Evolutionary conservation across 2,888 invertebrate species (phyloP).

Genomic region (Ectemnius lituratus): DNA sequence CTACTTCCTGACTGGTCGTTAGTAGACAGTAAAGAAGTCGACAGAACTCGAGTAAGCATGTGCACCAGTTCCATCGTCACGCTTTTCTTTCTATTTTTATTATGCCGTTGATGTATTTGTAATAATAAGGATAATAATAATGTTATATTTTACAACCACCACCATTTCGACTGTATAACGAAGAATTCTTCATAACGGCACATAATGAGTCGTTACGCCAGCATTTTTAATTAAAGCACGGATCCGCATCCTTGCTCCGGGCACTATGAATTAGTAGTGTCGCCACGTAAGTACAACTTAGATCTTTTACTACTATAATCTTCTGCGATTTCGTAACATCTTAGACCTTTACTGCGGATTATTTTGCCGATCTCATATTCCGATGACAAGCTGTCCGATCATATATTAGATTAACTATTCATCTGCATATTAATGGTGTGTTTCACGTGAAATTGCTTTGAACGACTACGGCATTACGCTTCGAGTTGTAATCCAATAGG

Average conservation of each 20-base stretch:
- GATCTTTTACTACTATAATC: not conserved
- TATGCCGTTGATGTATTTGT: constrained; percentile 60
- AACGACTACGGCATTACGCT: too few species aligned
- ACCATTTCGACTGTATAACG: constrained; percentile 38
- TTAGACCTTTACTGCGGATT: too few species aligned
- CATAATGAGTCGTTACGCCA: not conserved
- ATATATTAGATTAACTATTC: too few species aligned
- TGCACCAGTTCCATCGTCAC: constrained; percentile 16
- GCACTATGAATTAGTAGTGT: too few species aligned
- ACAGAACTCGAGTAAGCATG: constrained; percentile 2
- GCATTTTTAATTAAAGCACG: too few species aligned
- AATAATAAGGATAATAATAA: constrained; percentile 57
- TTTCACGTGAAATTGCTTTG: too few species aligned
- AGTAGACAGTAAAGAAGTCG: constrained; percentile 6
- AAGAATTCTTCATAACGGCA: not conserved
- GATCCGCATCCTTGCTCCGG: too few species aligned
- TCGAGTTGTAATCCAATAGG: too few species aligned
- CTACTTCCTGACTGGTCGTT: constrained; percentile 49
- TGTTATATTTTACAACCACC: constrained; percentile 56
- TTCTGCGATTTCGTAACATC: too few species aligned
- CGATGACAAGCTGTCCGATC: too few species aligned
- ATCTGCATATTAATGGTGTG: not conserved
- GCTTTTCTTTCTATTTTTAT: constrained; percentile 59
- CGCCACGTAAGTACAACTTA: not conserved
- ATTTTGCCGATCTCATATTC: too few species aligned